Conservation (phyloP, 2,888 invertebrate species). For the Amphipoea oculea region DNA sequence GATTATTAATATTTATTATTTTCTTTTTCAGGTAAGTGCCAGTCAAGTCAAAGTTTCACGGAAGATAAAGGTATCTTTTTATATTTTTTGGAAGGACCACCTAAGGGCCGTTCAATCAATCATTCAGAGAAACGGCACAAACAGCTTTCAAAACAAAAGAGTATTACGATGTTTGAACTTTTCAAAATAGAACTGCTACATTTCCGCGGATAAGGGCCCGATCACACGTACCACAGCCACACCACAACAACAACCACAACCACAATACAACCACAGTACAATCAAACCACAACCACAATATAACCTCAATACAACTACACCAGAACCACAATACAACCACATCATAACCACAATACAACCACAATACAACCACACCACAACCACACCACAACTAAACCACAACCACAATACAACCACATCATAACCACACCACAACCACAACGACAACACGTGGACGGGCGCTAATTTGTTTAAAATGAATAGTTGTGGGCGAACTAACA, state of each 20-base stretch:
- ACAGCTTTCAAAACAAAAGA: not conserved
- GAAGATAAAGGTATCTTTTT: slow-evolving; percentile 18
- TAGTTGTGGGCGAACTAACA: too few relatives aligned
- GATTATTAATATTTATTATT: not conserved
- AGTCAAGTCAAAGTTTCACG: not conserved
- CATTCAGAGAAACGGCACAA: not conserved
- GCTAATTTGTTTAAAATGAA: too few relatives aligned
- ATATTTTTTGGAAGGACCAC: not conserved
- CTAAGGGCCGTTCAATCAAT: not conserved
- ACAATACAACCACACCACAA: too few relatives aligned
- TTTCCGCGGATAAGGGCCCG: not conserved
- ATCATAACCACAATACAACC: too few relatives aligned
- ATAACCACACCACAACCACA: too few relatives aligned
- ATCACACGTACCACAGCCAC: not conserved
- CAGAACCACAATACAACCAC: too few relatives aligned
- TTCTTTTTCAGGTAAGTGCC: slow-evolving; percentile 49
- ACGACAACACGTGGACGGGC: too few relatives aligned
- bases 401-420: too few relatives aligned
- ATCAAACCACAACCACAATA: too few relatives aligned
- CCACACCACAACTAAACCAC: too few relatives aligned
- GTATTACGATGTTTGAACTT: not conserved
- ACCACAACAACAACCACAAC: not conserved
- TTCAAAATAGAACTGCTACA: not conserved
- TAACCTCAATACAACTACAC: too few relatives aligned
- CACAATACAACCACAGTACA: too few relatives aligned